Percentiles rank a stretch among this genome's conserved stretches.
phyloP scores from a whole-genome alignment of 2,113 vertebrate genomes.

The Vulpes lagopus region DNA sequence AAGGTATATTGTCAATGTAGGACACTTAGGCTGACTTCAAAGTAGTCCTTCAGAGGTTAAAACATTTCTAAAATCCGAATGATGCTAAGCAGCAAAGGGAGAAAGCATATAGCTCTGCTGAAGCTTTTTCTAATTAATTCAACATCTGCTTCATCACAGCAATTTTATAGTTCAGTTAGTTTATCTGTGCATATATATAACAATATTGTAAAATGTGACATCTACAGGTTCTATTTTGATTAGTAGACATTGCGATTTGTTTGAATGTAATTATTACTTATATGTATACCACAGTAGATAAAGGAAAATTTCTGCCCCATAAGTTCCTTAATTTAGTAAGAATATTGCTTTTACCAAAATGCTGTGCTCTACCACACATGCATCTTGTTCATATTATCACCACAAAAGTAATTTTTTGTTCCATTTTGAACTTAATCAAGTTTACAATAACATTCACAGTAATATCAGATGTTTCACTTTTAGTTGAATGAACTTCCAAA shows the following conservation, averaged over 20 bases:
- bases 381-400: constrained; percentile 5
- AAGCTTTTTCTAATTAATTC: constrained; percentile 47
- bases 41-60: neutral
- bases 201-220: constrained; percentile 53
- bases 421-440: constrained; percentile 68
- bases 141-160: neutral
- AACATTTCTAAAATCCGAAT: neutral
- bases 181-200: constrained; percentile 16
- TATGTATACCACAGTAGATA: neutral
- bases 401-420: constrained; percentile 46
- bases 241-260: constrained; percentile 45
- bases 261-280: constrained; percentile 62
- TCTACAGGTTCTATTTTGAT: constrained; percentile 20
- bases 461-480: constrained; percentile 42
- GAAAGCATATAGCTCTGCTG: neutral
- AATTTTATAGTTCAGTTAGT: constrained; percentile 18
- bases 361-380: neutral
- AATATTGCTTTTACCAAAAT: constrained; percentile 57
- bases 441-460: constrained; percentile 60
- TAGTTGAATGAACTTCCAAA: constrained; percentile 31
- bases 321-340: constrained; percentile 60
- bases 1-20: neutral
- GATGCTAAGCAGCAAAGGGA: neutral
- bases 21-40: neutral
- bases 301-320: constrained; percentile 36